Evolutionary conservation across 2,113 vertebrate genomes (phyloP), one percentile per base, ranked within the genome.

Genomic region (Cinclus cinclus): DNA sequence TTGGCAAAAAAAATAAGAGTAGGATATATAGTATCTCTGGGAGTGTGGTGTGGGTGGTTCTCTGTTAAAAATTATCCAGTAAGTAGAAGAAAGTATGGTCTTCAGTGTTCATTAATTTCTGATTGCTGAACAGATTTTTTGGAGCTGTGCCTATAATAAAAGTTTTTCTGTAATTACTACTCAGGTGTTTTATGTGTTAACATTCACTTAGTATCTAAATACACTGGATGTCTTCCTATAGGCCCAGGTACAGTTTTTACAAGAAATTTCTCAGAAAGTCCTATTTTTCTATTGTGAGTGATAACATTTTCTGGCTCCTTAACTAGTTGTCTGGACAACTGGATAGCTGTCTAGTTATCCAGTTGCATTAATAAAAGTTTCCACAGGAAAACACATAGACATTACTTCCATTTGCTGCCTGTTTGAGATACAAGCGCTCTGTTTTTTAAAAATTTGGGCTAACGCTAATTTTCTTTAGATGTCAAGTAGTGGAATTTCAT

Each of bases 371-470:
- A 28, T 58, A 69, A 49, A 87, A 55, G 7, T 62, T 76, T 65
- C 27, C 15, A 23, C 11, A 35, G 39, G 17, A 79, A 42, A 78
- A 30, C 22, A 37, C 0, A 0, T 50, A 21, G 30, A 46, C 6
- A 10, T 14, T 87, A 10, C 56, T 89, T 87, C 15, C 6, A 4
- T 70, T 63, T 81, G 39, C 19, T 65, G 25, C 37, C 59, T 19
- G 22, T 85, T 69, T 47, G 42, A 75, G 53, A 52, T 16, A 50
- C 18, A 23, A 33, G 6, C 46, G 6, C n/a, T 68, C 50, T 37
- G 16, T 3, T 20, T 11, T 55, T 15, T 8, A 19, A 41, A 31
- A 39, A 58, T 7, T 42, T 35, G 71, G 27, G 27, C 35, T n/a
- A 68, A 47, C 17, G 15, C 79, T 75, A 22, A 6, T 83, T 67